Evolutionary conservation across 2,888 invertebrate genomes (phyloP), one percentile per base, ranked within the genome.

Genomic region (Leptinotarsa rubiginosa): DNA sequence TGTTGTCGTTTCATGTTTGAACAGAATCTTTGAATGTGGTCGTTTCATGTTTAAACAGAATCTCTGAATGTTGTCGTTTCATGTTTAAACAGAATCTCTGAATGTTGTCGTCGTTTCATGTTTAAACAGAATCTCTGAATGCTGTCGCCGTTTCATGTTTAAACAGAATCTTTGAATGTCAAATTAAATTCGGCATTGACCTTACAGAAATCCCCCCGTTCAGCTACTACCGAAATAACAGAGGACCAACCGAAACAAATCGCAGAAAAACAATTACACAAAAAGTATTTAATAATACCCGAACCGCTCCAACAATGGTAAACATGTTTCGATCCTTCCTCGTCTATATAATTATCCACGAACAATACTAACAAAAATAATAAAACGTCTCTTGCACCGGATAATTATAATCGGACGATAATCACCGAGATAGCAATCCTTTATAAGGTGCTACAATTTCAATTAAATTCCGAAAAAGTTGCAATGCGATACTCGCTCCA

Each of bases 371-470:
- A 18, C 15, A 47, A 69, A 56, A 69, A 47, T 47, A 69, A 56
- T 69, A 22, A 56, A 56, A 69, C 25, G 18, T 54, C 67, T 31
- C 41, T 20, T 41, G 68, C 18, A 41, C 41, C 13, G 56, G 54
- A 69, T 69, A 56, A 56, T 56, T 69, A 69, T 56, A 72, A 71
- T 75, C 72, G 65, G 65, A 22, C 52, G 70, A 70, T 75, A 77
- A 71, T 52, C 52, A 47, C 18, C 16, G 67, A 47, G 75, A 77
- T 76, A 73, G 62, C 68, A 70, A 70, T 75, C 62, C 62, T 64
- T 77, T 76, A 76, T 80, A 78, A 78, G 76, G 80, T 78, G 80
- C 72, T 81, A 79, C 78, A 78, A 75, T 79, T 81, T 80, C 80
- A 81, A 81, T 81, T 80, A 81, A 76, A 74, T 72, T 56, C 68